Percentiles rank a stretch among this genome's conserved stretches.
These are phyloP conservation scores for Streblospio benedicti DNA, from an alignment of 1,140 invertebrate genomes.

Conservation along the genomic window DNA sequence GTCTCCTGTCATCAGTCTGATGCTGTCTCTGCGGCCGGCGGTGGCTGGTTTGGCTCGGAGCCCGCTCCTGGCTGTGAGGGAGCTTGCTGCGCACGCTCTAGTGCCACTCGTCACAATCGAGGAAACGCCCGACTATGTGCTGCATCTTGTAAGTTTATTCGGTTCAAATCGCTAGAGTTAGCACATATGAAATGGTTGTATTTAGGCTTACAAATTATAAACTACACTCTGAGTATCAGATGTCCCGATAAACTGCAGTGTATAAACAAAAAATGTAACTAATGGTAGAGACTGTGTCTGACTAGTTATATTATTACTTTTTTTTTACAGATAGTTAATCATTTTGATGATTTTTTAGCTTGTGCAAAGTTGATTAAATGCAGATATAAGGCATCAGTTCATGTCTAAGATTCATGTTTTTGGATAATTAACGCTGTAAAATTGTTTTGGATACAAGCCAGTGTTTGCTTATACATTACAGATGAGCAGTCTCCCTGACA, in stretches of 20 bases:
- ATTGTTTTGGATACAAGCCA: too few relatives aligned
- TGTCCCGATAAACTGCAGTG: too few relatives aligned
- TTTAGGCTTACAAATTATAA: neutral
- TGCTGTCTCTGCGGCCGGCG: too few relatives aligned
- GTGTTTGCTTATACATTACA: too few relatives aligned
- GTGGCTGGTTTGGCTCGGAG: constrained; percentile 21
- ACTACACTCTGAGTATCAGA: neutral
- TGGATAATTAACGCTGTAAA: too few relatives aligned
- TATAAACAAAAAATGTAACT: neutral
- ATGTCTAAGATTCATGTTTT: too few relatives aligned
- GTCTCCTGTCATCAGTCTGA: constrained; percentile 17
- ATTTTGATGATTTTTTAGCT: too few relatives aligned
- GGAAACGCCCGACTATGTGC: neutral
- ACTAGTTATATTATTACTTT: too few relatives aligned
- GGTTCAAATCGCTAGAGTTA: neutral
- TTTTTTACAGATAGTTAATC: too few relatives aligned
- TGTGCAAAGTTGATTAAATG: too few relatives aligned
- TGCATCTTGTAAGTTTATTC: neutral
- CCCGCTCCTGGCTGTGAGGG: constrained; percentile 32
- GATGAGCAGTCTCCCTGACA: too few relatives aligned
- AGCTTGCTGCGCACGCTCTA: constrained; percentile 30
- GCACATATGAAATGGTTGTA: neutral
- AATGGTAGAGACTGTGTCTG: neutral
- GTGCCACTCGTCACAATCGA: constrained; percentile 26
- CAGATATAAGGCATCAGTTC: too few relatives aligned